phyloP scores from a whole-genome alignment of 1,140 invertebrate genomes.

The Vanessa tameamea region DNA sequence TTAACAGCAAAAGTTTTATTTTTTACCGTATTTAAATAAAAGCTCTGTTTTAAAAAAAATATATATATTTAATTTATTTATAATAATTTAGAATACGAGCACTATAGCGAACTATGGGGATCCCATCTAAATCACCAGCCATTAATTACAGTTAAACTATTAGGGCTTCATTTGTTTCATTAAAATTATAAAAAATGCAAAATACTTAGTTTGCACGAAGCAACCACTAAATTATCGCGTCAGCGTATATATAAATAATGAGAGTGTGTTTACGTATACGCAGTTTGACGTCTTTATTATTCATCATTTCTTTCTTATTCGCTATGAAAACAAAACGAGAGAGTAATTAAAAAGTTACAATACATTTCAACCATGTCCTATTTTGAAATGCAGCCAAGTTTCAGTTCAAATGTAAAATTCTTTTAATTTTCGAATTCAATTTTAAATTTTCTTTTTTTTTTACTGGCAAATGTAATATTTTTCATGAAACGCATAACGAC shows the following conservation, averaged over 20 bases:
- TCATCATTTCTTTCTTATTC: conserved; percentile 4
- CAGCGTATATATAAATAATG: neutral
- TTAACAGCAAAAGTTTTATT: too few relatives aligned
- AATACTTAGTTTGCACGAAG: too few relatives aligned
- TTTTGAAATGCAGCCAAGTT: neutral
- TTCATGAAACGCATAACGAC: too few relatives aligned
- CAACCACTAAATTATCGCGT: neutral
- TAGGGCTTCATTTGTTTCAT: too few relatives aligned
- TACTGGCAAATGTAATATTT: neutral
- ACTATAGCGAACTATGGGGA: too few relatives aligned
- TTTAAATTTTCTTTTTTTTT: neutral
- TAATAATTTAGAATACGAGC: too few relatives aligned
- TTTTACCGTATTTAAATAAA: too few relatives aligned
- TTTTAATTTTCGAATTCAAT: neutral
- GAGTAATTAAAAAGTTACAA: conserved; percentile 8
- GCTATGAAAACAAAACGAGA: neutral
- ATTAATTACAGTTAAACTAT: too few relatives aligned
- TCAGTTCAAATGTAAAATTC: conserved; percentile 1
- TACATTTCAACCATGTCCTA: conserved; percentile 5
- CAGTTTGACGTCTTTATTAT: conserved; percentile 1
- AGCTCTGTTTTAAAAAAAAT: too few relatives aligned
- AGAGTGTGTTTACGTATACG: neutral
- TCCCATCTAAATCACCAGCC: too few relatives aligned
- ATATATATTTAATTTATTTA: too few relatives aligned
- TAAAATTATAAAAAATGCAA: too few relatives aligned